These are phyloP conservation scores for Ctenopoma kingsleyae DNA, from an alignment of 2,797 vertebrate species.

Conservation along the genomic window DNA sequence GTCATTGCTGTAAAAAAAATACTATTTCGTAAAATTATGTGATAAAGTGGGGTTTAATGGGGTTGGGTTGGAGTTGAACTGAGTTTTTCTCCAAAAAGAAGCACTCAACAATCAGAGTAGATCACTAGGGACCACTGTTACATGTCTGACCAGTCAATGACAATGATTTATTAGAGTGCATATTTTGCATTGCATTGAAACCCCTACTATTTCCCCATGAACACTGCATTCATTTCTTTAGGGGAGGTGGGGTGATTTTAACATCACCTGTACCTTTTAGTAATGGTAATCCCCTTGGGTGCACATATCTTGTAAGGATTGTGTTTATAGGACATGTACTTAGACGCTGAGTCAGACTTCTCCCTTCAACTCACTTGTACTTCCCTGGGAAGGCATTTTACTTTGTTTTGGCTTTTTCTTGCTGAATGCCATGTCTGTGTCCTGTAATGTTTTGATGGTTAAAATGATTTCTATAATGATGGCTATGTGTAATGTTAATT, in stretches of 20 bases:
- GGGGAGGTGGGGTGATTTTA: neutral
- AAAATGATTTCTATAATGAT: too few species aligned
- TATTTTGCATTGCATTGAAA: neutral
- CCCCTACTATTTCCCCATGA: neutral
- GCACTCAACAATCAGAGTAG: neutral
- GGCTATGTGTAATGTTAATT: neutral
- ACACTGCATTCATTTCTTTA: neutral
- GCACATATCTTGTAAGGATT: too few species aligned
- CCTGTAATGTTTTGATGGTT: neutral
- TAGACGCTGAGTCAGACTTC: neutral
- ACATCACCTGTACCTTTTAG: neutral
- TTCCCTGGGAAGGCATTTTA: neutral
- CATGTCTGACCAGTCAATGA: slow-evolving; percentile 4
- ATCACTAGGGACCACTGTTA: neutral
- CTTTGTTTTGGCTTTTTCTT: neutral
- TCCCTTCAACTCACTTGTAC: neutral
- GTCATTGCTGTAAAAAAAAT: neutral
- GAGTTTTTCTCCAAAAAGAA: slow-evolving; percentile 1
- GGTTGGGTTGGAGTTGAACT: neutral
- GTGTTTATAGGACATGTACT: too few species aligned
- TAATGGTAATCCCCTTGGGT: neutral
- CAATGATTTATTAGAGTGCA: neutral
- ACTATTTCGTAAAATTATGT: neutral
- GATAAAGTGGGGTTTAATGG: neutral
- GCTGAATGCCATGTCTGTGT: neutral